phyloP scores from a whole-genome alignment of 2,888 invertebrate genomes.

The Drosophila mayaguana region DNA sequence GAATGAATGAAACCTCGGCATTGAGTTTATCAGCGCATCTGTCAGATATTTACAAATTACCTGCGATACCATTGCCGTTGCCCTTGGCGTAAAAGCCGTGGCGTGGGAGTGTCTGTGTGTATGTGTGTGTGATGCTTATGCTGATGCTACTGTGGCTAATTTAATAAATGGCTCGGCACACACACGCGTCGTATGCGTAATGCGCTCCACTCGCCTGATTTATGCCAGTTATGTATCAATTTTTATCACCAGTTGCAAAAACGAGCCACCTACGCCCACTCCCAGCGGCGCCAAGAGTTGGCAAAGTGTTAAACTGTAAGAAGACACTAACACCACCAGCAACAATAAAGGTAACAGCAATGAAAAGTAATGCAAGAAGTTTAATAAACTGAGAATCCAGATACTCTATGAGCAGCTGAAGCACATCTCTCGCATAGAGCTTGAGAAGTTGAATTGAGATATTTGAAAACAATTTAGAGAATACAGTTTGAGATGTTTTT shows the following conservation, averaged over 20 bases:
- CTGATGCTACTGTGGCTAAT: constrained; percentile 78
- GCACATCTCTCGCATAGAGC: background rate
- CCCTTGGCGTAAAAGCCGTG: constrained; percentile 26
- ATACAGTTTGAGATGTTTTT: background rate
- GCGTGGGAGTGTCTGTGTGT: background rate
- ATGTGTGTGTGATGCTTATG: constrained; percentile 20
- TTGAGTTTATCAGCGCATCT: constrained; percentile 82
- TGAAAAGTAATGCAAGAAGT: constrained; percentile 12
- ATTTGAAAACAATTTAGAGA: background rate
- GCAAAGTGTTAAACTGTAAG: constrained; percentile 79
- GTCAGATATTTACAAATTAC: constrained; percentile 84
- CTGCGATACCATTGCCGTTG: constrained; percentile 61
- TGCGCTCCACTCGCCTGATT: constrained; percentile 77
- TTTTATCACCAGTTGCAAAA: constrained; percentile 83
- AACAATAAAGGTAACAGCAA: constrained; percentile 16
- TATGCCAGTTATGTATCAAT: constrained; percentile 84
- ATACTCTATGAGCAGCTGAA: constrained; percentile 15
- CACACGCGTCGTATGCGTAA: constrained; percentile 68
- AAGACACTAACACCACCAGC: constrained; percentile 58
- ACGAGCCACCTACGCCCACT: constrained; percentile 34
- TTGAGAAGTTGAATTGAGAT: background rate
- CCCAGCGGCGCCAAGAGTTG: constrained; percentile 22
- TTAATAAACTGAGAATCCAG: background rate
- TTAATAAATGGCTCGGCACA: constrained; percentile 76
- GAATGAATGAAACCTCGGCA: constrained; percentile 74